phyloP scores from a whole-genome alignment of 2,113 vertebrate species.

The Sylvietta virens region DNA sequence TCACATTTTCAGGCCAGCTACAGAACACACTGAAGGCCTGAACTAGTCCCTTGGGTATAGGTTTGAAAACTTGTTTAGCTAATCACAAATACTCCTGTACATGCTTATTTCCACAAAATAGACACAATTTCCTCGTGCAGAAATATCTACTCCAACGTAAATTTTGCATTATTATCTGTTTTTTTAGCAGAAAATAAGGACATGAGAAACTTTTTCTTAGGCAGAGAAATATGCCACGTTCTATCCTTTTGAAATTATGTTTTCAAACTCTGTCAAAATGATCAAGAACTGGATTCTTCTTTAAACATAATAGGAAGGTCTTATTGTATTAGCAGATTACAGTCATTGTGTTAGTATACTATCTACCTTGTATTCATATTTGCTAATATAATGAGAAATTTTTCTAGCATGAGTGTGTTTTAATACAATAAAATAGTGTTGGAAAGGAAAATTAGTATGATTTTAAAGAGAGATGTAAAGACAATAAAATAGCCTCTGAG shows the following conservation, averaged over 20 bases:
- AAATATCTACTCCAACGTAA: neutral
- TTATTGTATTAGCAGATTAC: constrained; percentile 59
- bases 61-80: neutral
- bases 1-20: neutral
- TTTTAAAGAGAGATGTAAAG: constrained; percentile 49
- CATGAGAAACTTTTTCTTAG: neutral
- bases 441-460: constrained; percentile 33
- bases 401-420: constrained; percentile 23
- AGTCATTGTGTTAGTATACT: constrained; percentile 56
- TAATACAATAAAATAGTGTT: constrained; percentile 1
- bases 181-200: neutral
- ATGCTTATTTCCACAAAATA: neutral
- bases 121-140: neutral
- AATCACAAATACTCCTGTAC: neutral
- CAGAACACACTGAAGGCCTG: neutral
- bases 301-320: constrained; percentile 27
- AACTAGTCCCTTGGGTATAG: neutral
- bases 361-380: constrained; percentile 58
- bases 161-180: neutral
- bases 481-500: constrained; percentile 20
- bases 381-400: constrained; percentile 52
- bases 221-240: neutral
- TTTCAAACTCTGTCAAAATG: constrained; percentile 33
- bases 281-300: constrained; percentile 32
- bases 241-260: neutral